Conservation (phyloP, 1,140 invertebrate species). For the Stegodyphus dumicola region DNA sequence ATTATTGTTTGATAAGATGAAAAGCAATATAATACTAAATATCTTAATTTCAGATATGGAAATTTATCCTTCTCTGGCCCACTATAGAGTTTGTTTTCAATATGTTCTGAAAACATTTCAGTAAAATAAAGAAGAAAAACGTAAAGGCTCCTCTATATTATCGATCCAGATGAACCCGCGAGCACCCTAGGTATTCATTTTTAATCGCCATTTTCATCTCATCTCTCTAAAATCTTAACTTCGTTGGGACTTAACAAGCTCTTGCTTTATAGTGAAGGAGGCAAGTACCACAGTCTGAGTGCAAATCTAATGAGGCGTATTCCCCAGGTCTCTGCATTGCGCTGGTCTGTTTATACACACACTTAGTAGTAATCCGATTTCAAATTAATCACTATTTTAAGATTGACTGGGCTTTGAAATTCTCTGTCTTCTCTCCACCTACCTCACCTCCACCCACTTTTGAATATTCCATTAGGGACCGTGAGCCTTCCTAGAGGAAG, state of each 20-base stretch:
- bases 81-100: too few relatives aligned
- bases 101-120: too few relatives aligned
- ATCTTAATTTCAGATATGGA: too few relatives aligned
- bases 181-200: slow-evolving; percentile 9
- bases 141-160: too few relatives aligned
- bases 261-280: not conserved
- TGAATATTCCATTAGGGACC: slow-evolving; percentile 52
- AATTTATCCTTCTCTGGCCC: too few relatives aligned
- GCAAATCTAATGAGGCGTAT: slow-evolving; percentile 23
- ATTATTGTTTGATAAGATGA: too few relatives aligned
- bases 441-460: slow-evolving; percentile 1
- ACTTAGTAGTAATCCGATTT: slow-evolving; percentile 55
- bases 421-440: not conserved
- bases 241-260: slow-evolving; percentile 34
- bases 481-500: not conserved
- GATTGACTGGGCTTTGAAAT: slow-evolving; percentile 52
- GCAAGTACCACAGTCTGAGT: not conserved
- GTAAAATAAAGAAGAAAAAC: too few relatives aligned
- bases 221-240: slow-evolving; percentile 44
- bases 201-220: slow-evolving; percentile 40
- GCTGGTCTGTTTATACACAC: slow-evolving; percentile 53
- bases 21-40: too few relatives aligned
- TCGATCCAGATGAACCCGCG: not conserved
- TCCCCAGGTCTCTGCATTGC: not conserved
- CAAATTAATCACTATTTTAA: slow-evolving; percentile 60